phyloP scores from a whole-genome alignment of 2,113 vertebrate species.

The Micronycteris hirsuta region DNA sequence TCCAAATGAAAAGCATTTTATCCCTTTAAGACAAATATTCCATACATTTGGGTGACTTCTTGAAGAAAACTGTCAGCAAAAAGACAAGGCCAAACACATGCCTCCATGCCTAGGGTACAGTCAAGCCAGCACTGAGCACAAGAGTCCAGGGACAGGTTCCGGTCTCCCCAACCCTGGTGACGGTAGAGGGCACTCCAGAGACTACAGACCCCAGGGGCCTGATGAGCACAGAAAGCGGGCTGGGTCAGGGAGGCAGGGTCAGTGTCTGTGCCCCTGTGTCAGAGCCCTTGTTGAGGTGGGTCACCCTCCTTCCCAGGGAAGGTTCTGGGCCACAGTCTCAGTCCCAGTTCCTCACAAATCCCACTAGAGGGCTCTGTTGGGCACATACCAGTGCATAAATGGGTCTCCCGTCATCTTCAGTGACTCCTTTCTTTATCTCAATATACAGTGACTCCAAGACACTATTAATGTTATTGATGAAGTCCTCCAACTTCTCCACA shows the following conservation, averaged over 20 bases:
- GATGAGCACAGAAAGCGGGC: not conserved
- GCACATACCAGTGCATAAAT: conserved; percentile 89
- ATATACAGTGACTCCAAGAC: conserved; percentile 92
- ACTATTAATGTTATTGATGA: conserved; percentile 87
- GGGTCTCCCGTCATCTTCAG: conserved; percentile 85
- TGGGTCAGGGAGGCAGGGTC: no score
- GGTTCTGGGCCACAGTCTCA: accelerated
- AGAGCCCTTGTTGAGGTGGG: not conserved
- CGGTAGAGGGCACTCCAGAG: not conserved
- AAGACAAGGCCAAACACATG: not conserved
- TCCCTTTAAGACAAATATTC: not conserved
- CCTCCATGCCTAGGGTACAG: not conserved
- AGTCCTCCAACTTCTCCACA: conserved; percentile 88
- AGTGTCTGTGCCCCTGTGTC: not conserved
- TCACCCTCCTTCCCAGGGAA: accelerated
- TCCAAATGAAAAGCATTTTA: not conserved
- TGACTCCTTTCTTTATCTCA: conserved; percentile 91
- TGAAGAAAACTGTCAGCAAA: not conserved
- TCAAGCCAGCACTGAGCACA: not conserved
- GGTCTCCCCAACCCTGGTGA: not conserved
- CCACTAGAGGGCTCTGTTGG: not conserved
- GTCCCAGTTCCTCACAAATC: not conserved
- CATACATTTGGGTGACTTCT: not conserved
- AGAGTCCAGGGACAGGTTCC: not conserved
- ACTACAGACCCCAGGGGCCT: not conserved